Evolutionary conservation across 1,140 invertebrate species (phyloP), one percentile per base, ranked within the genome.

Genomic region (Planococcus citri): DNA sequence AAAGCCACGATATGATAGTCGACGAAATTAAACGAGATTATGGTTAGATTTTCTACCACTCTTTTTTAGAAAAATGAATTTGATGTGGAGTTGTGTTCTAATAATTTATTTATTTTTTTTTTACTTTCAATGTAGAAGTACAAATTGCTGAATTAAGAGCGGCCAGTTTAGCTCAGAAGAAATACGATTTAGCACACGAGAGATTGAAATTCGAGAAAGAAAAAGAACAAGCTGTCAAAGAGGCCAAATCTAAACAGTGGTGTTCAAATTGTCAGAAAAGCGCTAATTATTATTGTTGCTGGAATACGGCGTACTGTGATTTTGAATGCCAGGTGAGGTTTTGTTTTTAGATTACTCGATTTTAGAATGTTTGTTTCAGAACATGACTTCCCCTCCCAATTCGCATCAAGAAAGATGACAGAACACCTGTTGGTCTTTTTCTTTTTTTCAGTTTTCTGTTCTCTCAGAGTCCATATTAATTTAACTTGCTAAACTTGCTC

Each of bases 231-330:
- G 83, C 83, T n/a, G 80, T 92, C 0, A 85, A 87, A 68, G 88
- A 90, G 72, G 84, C 86, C 0, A 93, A 93, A 78, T 83, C 82
- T 37, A 91, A 91, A 77, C 89, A 91, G 75, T 93, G 93, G 93
- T 95, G 93, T 78, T 86, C 89, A 0, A 84, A 85, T 74, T 96
- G 93, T 79, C 84, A 84, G 60, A 87, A 89, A 72, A 91, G 94
- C 79, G 90, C 92, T 0, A 84, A 91, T 72, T 92, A 92, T 76
- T 94, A 93, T 79, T 95, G 93, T 76, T 95, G 93, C 75, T 95
- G 92, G 92, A 95, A 95, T 79, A 95, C 93, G 0, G 88, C 91
- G 33, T 96, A 96, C 77, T 96, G 93, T 78, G 88, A 89, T 80
- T 90, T 90, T 77, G 81, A 85, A 1, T 95, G 93, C 75, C 90